Evolutionary conservation across 2,888 invertebrate genomes (phyloP).

Genomic region (Diogma glabrata): DNA sequence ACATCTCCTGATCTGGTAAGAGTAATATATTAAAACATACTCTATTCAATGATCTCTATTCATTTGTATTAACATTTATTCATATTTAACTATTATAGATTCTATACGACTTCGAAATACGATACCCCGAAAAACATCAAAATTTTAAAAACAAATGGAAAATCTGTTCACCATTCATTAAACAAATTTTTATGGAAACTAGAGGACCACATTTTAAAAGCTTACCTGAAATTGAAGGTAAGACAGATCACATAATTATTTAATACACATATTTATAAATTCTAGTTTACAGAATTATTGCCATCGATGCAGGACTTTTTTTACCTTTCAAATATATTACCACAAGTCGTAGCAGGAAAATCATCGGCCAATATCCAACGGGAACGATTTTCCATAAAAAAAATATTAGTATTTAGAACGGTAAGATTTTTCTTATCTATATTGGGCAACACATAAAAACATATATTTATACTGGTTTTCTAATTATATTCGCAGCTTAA

Average conservation of each 20-base stretch:
- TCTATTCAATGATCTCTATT: too few species aligned
- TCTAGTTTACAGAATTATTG: background rate
- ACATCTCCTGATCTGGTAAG: conserved; percentile 4
- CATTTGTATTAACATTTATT: background rate
- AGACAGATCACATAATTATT: background rate
- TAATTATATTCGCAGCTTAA: background rate
- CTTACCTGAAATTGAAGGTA: background rate
- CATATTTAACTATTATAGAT: background rate
- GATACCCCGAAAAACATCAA: background rate
- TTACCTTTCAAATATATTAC: background rate
- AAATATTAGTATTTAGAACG: background rate
- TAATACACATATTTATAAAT: background rate
- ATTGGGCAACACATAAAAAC: background rate
- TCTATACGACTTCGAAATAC: background rate
- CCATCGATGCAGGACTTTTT: background rate
- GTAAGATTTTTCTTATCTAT: background rate
- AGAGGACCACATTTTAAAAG: background rate
- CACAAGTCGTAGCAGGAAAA: background rate
- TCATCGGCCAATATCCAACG: conserved; percentile 1
- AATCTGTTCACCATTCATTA: background rate
- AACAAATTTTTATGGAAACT: background rate
- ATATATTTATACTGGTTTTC: conserved; percentile 2
- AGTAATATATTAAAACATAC: background rate
- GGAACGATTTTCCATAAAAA: background rate
- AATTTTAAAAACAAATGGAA: background rate